Base-by-base conservation (phyloP, 2,888 invertebrate species). In the Andrena haemorrhoa region DNA sequence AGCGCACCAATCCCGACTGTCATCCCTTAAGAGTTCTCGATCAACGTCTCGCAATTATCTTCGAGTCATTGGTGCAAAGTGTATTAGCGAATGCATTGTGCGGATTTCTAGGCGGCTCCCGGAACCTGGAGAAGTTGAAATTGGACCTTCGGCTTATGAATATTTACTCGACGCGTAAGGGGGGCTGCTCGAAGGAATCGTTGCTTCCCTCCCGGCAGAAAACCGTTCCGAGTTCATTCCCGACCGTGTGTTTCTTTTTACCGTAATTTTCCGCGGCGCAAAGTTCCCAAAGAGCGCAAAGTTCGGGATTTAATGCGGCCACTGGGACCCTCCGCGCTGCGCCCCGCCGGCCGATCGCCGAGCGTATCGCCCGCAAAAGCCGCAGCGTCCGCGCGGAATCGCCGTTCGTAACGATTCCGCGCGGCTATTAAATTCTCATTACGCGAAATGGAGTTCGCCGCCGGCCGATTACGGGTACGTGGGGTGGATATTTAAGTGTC, bases 351-450 rank as follows among this genome's bases (percentile, higher is more conserved):
- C 10, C 49, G 70, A 47, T 79, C 60, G 79, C 58, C 23, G 65
- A 41, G 70, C 12, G 33, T 63, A 33, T 53, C 41, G 66, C 23
- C 20, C 51, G 26, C 7, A 26, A 74, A 47, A 20, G 60, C 60
- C 51, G 33, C 66, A 29, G 51, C 33, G 56, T 70, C 69, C 65
- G 61, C 49, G 70, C 51, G 33, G 63, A 74, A 63, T 60, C 70
- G 41, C 31, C 8, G 1, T 16, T 3, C 68, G 51, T 61, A 79
- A 76, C 53, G 49, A 41, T 72, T 49, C 26, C 61, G 23, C 29
- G 26, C 53, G 71, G 66, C 70, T 85, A 85, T 87, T 81, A 87
- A 86, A 83, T 81, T 75, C 75, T 75, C 81, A 81, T 87, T 83
- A 83, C 58, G 75, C 75, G 78, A 63, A 80, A 80, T 66, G 68